A percentile compares a stretch with the other conserved stretches of the same genome.
Conservation (phyloP, 2,113 vertebrate species). For the Anseranas semipalmata region DNA sequence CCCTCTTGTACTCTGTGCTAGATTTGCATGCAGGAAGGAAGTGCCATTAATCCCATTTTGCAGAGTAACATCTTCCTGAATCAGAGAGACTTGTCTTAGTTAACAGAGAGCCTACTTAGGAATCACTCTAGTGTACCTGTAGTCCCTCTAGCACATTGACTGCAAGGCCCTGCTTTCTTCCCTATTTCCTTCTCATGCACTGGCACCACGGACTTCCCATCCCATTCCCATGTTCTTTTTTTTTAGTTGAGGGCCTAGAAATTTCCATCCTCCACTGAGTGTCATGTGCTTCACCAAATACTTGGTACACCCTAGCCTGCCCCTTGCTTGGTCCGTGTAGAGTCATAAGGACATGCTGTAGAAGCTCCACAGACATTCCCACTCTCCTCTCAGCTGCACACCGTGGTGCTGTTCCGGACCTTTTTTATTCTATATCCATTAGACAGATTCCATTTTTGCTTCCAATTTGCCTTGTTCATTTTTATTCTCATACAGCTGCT, state of each 20-base stretch:
- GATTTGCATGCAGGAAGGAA: not conserved
- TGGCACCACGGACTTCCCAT: not conserved
- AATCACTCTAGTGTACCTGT: not conserved
- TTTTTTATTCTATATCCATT: not conserved
- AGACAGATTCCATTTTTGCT: not conserved
- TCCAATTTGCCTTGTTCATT: not conserved
- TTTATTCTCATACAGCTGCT: not conserved
- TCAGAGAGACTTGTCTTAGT: not conserved
- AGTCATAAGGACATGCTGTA: not conserved
- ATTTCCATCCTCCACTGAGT: not conserved
- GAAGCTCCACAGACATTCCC: not conserved
- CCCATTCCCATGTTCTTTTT: not conserved
- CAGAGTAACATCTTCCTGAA: not conserved
- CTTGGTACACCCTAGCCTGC: not conserved
- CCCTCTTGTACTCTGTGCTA: not conserved
- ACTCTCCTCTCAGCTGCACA: not conserved
- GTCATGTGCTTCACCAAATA: not conserved
- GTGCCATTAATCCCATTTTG: not conserved
- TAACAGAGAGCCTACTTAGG: not conserved
- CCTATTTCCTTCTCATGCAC: not conserved
- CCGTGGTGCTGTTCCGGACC: not conserved
- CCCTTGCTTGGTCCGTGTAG: not conserved
- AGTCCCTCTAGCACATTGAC: not conserved
- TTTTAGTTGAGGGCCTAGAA: not conserved
- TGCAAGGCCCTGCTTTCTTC: not conserved